Evolutionary conservation across 2,888 invertebrate genomes (phyloP).

Genomic region (Villa cingulata): DNA sequence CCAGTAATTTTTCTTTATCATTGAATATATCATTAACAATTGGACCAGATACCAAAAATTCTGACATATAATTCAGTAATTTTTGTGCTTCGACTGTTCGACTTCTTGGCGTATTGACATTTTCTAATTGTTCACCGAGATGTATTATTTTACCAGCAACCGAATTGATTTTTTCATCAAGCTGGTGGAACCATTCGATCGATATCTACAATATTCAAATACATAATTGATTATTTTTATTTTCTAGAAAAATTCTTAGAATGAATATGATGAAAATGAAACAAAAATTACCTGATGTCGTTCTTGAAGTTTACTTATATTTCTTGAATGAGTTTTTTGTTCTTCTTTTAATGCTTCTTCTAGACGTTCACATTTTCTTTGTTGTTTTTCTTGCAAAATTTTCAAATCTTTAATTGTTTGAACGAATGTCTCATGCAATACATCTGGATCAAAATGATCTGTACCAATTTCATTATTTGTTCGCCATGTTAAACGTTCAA

Average conservation of each 20-base stretch:
- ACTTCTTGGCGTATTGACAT: conserved; percentile 86
- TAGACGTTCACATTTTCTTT: conserved; percentile 70
- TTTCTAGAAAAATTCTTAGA: not conserved
- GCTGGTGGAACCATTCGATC: conserved; percentile 74
- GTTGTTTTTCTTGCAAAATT: conserved; percentile 69
- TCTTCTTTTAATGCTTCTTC: conserved; percentile 75
- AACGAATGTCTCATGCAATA: conserved; percentile 81
- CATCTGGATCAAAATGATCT: conserved; percentile 68
- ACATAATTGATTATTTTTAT: not conserved
- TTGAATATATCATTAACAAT: conserved; percentile 75
- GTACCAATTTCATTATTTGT: conserved; percentile 64
- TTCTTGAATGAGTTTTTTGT: conserved; percentile 67
- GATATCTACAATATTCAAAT: conserved; percentile 45
- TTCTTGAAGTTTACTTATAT: conserved; percentile 69
- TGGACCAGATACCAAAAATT: conserved; percentile 77
- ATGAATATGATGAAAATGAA: not conserved
- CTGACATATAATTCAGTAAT: conserved; percentile 80
- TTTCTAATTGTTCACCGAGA: conserved; percentile 96
- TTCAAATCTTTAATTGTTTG: conserved; percentile 76
- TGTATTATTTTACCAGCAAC: conserved; percentile 97
- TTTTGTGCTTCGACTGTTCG: conserved; percentile 91
- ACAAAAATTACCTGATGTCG: conserved; percentile 55
- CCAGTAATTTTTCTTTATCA: conserved; percentile 62
- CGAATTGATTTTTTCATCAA: conserved; percentile 91
- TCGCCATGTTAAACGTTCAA: conserved; percentile 90